Conservation (phyloP, 2,113 vertebrate genomes). For the Chionomys nivalis region DNA sequence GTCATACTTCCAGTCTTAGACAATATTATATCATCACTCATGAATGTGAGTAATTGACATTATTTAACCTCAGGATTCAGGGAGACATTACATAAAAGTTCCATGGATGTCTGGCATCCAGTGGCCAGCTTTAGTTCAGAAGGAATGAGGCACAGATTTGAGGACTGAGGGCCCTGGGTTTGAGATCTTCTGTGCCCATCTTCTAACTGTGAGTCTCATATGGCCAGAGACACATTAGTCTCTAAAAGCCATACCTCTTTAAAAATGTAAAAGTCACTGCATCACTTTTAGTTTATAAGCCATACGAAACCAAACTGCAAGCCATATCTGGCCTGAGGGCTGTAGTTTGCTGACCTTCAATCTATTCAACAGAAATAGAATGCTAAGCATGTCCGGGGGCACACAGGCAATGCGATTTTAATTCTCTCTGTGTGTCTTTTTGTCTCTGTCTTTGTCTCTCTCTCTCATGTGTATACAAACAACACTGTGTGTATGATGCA, state of each 20-base stretch:
- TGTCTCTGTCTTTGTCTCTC: background rate
- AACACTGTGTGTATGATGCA: too few species aligned
- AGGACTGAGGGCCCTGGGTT: background rate
- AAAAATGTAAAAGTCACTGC: background rate
- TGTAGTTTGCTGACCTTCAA: background rate
- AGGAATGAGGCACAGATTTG: background rate
- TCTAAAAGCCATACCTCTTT: background rate
- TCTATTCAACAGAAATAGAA: background rate
- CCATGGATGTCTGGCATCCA: background rate
- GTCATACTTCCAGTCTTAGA: background rate
- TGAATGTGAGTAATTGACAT: background rate
- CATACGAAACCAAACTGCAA: background rate
- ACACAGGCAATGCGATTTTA: background rate
- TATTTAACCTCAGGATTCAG: constrained; percentile 7
- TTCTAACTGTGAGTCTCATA: background rate
- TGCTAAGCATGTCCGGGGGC: background rate
- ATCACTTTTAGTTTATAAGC: constrained; percentile 35
- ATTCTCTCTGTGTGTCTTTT: background rate
- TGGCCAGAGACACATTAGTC: background rate
- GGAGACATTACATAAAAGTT: background rate
- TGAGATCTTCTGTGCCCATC: background rate
- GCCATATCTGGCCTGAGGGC: background rate
- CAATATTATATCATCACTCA: background rate
- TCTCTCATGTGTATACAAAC: too few species aligned
- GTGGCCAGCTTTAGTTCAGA: background rate